phyloP scores from a whole-genome alignment of 1,140 invertebrate species.

The Zaprionus ghesquierei region DNA sequence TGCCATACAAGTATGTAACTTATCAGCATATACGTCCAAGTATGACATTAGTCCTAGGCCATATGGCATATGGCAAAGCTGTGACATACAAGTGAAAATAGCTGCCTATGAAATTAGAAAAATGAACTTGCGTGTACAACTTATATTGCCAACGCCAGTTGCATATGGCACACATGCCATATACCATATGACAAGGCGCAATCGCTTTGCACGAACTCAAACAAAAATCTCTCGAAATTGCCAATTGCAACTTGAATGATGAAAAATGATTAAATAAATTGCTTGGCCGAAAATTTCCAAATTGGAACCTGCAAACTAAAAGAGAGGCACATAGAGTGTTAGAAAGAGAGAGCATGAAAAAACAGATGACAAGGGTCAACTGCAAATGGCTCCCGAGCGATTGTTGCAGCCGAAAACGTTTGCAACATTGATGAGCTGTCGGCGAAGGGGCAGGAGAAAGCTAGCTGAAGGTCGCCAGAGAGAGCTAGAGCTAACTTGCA shows the following conservation, averaged over 20 bases:
- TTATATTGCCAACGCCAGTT: not conserved
- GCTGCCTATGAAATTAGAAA: not conserved
- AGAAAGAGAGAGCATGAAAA: not conserved
- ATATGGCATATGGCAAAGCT: not conserved
- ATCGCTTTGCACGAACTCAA: not conserved
- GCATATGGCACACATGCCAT: not conserved
- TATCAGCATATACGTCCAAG: not conserved
- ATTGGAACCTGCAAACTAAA: not conserved
- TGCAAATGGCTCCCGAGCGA: conserved; percentile 60
- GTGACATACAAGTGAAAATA: not conserved
- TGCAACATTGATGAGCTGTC: conserved; percentile 63
- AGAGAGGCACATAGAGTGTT: not conserved
- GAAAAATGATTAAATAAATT: conserved; percentile 8
- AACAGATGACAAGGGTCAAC: conserved; percentile 47
- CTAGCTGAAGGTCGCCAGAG: not conserved
- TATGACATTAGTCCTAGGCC: not conserved
- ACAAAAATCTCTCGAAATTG: not conserved
- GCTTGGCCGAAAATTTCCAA: not conserved
- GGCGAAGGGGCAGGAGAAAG: not conserved
- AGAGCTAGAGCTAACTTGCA: conserved; percentile 4
- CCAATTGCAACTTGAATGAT: not conserved
- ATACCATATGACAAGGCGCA: not conserved
- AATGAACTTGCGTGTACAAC: not conserved
- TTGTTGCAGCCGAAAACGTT: conserved; percentile 54
- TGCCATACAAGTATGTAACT: too few relatives aligned